Evolutionary conservation across 2,113 vertebrate species (phyloP), one percentile per base, ranked within the genome.

Genomic region (Anguilla rostrata): DNA sequence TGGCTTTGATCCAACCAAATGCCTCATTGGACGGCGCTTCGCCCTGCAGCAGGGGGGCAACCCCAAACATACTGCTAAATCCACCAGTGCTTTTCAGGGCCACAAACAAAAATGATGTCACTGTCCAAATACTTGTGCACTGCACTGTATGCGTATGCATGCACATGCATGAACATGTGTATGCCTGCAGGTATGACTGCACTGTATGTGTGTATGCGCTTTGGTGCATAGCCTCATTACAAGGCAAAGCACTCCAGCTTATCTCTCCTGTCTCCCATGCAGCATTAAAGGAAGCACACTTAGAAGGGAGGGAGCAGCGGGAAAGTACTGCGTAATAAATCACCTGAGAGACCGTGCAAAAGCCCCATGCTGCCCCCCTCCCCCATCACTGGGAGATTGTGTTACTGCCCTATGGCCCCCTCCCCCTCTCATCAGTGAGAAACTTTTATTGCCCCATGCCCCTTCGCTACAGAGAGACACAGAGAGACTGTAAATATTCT

Each of bases 291-390:
- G 87, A 90, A 88, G 90, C 90, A 93, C 90, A 90, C 91, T 92
- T 90, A 85, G 81, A 91, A 91, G 92, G 93, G 80, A 91, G 92
- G 90, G 91, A 91, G 90, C 84, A 88, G 89, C 92, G 90, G 89
- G 93, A 91, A 92, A 89, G 87, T 89, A 93, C 86, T 88, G 89
- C 90, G 88, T 89, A 90, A 92, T 87, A 87, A 90, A 80, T 91
- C 87, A 90, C 87, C 90, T 92, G 85, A 89, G 92, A 92, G 89
- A 89, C 89, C 89, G 91, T 90, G 83, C 87, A 89, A 89, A 80
- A 90, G 89, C 92, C 91, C 93, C 92, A 92, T 93, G 94, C 82
- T 84, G 79, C 85, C 78, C 83, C 26, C 7, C 80, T 81, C 84
- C 53, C 46, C 8, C 22, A 43, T 49, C 39, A 66, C 92, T 93